phyloP scores from a whole-genome alignment of 2,113 vertebrate genomes.

The Petrocephalus microphthalmus region DNA sequence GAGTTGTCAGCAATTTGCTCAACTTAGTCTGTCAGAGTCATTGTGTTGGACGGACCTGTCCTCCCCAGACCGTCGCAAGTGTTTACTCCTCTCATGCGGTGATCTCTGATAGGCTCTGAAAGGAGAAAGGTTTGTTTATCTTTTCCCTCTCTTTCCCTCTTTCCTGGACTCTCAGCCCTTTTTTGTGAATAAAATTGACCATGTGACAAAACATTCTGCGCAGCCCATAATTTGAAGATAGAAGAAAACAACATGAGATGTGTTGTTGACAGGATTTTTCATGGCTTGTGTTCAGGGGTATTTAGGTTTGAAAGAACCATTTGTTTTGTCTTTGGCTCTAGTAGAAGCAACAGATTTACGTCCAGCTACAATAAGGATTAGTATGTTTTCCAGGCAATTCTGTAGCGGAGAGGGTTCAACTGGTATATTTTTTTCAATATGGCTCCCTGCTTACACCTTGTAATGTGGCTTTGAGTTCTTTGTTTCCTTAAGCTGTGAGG shows the following conservation, averaged over 20 bases:
- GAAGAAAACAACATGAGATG: conserved; percentile 13
- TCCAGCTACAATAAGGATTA: conserved; percentile 6
- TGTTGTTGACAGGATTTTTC: conserved; percentile 13
- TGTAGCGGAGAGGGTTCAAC: neutral
- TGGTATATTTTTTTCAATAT: neutral
- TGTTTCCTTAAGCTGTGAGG: neutral
- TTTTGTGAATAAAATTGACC: neutral
- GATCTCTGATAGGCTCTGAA: conserved; percentile 9
- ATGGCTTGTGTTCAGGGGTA: neutral
- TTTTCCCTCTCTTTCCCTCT: neutral
- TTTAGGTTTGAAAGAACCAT: conserved; percentile 6
- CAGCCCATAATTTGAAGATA: neutral
- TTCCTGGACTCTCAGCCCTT: neutral
- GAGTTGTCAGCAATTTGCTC: conserved; percentile 5
- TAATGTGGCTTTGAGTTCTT: neutral
- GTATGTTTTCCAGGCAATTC: neutral
- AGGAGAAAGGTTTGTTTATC: neutral
- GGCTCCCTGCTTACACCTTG: neutral
- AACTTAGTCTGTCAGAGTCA: neutral
- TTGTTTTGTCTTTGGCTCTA: neutral
- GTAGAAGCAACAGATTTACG: neutral
- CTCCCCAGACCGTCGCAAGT: neutral
- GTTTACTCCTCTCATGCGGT: conserved; percentile 6
- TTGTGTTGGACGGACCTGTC: neutral
- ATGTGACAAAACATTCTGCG: neutral